Conservation (phyloP, 2,888 invertebrate species). For the Galeruca laticollis region DNA sequence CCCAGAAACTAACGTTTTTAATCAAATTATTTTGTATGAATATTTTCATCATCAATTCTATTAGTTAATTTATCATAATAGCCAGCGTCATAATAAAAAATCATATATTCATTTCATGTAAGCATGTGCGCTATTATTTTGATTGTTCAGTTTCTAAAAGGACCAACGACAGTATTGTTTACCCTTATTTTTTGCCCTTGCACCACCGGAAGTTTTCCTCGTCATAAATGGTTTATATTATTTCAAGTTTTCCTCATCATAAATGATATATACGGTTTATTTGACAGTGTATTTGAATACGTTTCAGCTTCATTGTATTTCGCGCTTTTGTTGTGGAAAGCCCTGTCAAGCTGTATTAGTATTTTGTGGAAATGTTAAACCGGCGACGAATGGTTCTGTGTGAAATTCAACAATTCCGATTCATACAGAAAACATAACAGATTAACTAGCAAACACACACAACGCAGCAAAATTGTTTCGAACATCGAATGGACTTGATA, state of each 20-base stretch:
- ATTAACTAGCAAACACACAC: background rate
- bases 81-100: background rate
- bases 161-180: background rate
- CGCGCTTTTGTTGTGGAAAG: background rate
- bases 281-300: slow-evolving; percentile 1
- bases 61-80: background rate
- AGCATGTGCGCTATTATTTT: background rate
- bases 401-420: slow-evolving; percentile 1
- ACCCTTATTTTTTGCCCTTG: no score
- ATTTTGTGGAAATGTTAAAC: slow-evolving; percentile 6
- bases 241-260: background rate
- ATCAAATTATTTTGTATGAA: no score
- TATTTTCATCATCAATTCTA: no score
- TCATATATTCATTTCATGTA: no score
- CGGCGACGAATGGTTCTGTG: slow-evolving; percentile 3
- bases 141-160: no score
- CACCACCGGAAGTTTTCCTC: no score
- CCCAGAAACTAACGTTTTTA: no score
- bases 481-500: background rate
- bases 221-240: background rate
- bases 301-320: slow-evolving; percentile 9
- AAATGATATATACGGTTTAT: slow-evolving; percentile 5
- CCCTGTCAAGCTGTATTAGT: slow-evolving; percentile 12
- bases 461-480: background rate
- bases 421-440: slow-evolving; percentile 1